phyloP scores from a whole-genome alignment of 2,888 invertebrate species.

The Lumbricus terrestris region DNA sequence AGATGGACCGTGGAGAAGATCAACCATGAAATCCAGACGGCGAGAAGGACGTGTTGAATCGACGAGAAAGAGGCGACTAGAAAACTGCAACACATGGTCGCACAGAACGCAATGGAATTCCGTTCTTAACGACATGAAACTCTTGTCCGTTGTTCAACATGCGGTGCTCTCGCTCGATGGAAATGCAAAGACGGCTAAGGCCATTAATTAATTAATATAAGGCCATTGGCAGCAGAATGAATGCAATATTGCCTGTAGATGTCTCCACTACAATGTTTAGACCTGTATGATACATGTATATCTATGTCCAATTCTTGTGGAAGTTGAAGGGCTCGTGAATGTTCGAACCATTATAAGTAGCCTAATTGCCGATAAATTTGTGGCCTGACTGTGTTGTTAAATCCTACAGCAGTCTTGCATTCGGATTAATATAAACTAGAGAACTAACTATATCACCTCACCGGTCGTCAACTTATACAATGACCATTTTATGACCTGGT shows the following conservation, averaged over 20 bases:
- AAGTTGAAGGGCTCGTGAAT: not conserved
- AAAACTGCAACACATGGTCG: not conserved
- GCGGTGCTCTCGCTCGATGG: not conserved
- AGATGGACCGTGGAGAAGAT: not conserved
- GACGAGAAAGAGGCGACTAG: not conserved
- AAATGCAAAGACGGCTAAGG: not conserved
- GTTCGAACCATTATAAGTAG: not conserved
- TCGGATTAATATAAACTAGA: not conserved
- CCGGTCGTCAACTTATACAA: not conserved
- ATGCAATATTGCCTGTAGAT: no score
- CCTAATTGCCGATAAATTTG: not conserved
- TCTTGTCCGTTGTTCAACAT: not conserved
- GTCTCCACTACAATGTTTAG: no score
- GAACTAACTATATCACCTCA: not conserved
- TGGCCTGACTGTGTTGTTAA: not conserved
- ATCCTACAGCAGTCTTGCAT: not conserved
- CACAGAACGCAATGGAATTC: not conserved
- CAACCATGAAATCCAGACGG: not conserved
- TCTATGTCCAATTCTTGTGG: no score
- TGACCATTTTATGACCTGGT: not conserved
- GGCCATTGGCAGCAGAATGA: no score
- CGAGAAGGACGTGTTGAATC: not conserved
- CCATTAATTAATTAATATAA: no score
- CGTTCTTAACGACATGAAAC: slow-evolving; percentile 3
- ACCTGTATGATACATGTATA: no score